Base-by-base conservation (phyloP, 2,797 vertebrate genomes). In the Erethizon dorsatum region DNA sequence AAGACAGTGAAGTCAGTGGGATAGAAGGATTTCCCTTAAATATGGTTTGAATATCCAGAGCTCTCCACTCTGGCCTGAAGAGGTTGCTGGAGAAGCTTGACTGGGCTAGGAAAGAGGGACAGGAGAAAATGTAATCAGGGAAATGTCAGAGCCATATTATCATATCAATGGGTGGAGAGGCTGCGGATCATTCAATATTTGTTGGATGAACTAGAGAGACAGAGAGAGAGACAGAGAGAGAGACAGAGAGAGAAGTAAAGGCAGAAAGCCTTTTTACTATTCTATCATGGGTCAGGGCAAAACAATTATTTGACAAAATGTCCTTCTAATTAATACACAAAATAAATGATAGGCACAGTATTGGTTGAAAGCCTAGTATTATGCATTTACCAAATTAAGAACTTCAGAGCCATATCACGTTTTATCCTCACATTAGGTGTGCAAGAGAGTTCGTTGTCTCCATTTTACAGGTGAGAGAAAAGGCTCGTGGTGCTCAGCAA, bases 381-480 rank as follows among this genome's bases (percentile, higher is more conserved):
- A 63, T 24, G 2, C 17, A 45, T 41, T 14, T 37, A 54, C 7
- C 37, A 94, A 54, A 50, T 71, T 75, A 83, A 80, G 56, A 95
- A 65, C 7, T 54, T 83, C 33, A 28, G 47, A 63, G 54, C 7
- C 6, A 20, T 77, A 45, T 2, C 18, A 73, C 15, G 37, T 67
- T 86, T 82, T 47, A 37, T 71, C 45, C 18, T 92, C 31, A 80
- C 6, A 24, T 50, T 77, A 11, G 41, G 13, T 26, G 15, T 45
- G 0, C n/a, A 83, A 91, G 52, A 9, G 33, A 13, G 24, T 80
- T 82, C n/a, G 88, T 33, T 31, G 20, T 84, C 22, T 67, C n/a
- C 33, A 82, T 92, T 88, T 88, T 56, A 47, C 18, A 85, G 54
- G 45, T 75, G 54, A 91, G 28, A 57, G 94, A 95, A 88, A 18